Evolutionary conservation across 2,113 vertebrate genomes (phyloP).

Genomic region (Chloroceryle aenea): DNA sequence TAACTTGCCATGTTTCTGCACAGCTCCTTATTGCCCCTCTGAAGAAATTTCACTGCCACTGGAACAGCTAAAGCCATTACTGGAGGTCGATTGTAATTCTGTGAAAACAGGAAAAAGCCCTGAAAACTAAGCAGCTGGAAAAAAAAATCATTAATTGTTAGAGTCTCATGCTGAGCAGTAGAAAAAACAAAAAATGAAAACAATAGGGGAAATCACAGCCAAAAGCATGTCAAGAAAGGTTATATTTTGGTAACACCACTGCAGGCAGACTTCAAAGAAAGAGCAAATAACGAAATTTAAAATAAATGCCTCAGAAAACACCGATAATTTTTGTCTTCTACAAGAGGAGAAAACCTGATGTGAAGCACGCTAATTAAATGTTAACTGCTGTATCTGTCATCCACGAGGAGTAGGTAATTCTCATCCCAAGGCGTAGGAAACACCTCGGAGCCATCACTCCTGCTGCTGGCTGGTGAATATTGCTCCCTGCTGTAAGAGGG

Average conservation of each 20-base stretch:
- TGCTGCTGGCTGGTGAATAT: too few species aligned
- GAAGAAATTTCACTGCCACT: conserved; percentile 92
- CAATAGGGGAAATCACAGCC: not conserved
- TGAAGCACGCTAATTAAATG: not conserved
- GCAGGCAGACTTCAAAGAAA: not conserved
- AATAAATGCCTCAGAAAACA: not conserved
- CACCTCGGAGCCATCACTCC: not conserved
- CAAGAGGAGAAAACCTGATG: not conserved
- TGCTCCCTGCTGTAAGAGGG: not conserved
- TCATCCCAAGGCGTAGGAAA: not conserved
- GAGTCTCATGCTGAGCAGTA: not conserved
- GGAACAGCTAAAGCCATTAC: conserved; percentile 94
- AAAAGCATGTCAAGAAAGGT: not conserved
- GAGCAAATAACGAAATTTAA: not conserved
- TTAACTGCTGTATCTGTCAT: not conserved
- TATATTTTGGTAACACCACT: not conserved
- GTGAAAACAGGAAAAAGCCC: not conserved
- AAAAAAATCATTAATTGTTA: not conserved
- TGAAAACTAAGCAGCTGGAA: not conserved
- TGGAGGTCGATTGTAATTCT: conserved; percentile 91
- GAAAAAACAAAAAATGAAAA: not conserved
- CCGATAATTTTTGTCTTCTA: not conserved
- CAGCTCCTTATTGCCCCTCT: conserved; percentile 87
- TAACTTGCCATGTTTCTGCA: conserved; percentile 96
- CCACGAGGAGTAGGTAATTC: not conserved